phyloP scores from a whole-genome alignment of 2,888 invertebrate species.

The Portevinia maculata region DNA sequence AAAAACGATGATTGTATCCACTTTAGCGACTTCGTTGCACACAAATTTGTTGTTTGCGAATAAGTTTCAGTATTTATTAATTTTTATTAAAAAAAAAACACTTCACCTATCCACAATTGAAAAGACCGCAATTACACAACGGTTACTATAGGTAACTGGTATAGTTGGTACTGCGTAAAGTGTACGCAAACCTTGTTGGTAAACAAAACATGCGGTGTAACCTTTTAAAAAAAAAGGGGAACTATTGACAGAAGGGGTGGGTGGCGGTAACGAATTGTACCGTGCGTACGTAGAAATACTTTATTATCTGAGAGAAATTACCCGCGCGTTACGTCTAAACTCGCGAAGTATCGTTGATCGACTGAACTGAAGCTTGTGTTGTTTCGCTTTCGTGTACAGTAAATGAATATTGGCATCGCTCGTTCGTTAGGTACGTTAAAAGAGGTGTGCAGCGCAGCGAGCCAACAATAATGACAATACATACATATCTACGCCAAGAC shows the following conservation, averaged over 20 bases:
- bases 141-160: conserved; percentile 60
- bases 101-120: conserved; percentile 29
- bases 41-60: conserved; percentile 17
- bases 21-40: conserved; percentile 4
- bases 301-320: conserved; percentile 33
- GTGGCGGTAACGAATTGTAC: conserved; percentile 35
- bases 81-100: conserved; percentile 9
- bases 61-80: conserved; percentile 37
- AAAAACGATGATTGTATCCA: conserved; percentile 20
- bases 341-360: conserved; percentile 72
- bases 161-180: conserved; percentile 6
- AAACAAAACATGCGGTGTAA: conserved; percentile 67
- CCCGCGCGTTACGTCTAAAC: conserved; percentile 65
- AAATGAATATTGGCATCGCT: conserved; percentile 44
- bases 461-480: too few species aligned
- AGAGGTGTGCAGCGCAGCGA: conserved; percentile 55
- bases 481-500: too few species aligned
- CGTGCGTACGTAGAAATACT: conserved; percentile 6
- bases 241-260: conserved; percentile 15
- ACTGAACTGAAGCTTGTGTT: conserved; percentile 46
- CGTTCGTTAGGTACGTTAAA: too few species aligned
- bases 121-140: conserved; percentile 48
- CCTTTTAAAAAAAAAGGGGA: conserved; percentile 44
- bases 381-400: conserved; percentile 6
- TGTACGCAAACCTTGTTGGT: conserved; percentile 60